Percentiles rank a stretch among this genome's conserved stretches.
These are phyloP conservation scores for Perca schrenkii DNA, from an alignment of 2,113 vertebrate genomes.

Conservation along the genomic window DNA sequence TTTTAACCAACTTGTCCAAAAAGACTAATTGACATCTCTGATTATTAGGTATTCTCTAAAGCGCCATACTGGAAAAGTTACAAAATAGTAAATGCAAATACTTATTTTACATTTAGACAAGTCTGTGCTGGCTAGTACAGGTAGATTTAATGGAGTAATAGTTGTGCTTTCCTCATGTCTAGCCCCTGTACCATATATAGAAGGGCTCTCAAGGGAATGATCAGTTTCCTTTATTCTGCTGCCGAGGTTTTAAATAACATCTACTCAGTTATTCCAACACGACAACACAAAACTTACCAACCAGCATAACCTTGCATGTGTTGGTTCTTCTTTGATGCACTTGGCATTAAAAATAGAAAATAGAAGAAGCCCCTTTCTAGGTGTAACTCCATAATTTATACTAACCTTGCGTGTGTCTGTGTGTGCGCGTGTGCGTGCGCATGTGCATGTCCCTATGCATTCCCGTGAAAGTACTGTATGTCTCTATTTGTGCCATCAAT, in stretches of 20 bases:
- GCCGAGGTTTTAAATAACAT: background rate
- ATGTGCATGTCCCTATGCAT: constrained; percentile 8
- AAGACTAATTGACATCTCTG: background rate
- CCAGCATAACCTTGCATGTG: background rate
- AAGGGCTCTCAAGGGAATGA: background rate
- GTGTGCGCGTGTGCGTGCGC: constrained; percentile 15
- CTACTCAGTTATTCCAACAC: background rate
- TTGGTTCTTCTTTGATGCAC: constrained; percentile 18
- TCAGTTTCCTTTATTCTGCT: background rate
- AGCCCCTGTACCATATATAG: background rate
- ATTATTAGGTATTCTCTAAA: background rate
- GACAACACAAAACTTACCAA: background rate
- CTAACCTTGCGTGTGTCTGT: background rate
- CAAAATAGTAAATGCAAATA: background rate
- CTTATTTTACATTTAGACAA: background rate
- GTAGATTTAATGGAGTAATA: background rate
- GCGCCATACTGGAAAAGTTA: background rate
- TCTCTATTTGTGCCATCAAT: constrained; percentile 70
- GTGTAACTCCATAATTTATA: constrained; percentile 45
- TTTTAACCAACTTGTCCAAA: background rate
- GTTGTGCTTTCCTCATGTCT: background rate
- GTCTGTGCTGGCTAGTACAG: background rate
- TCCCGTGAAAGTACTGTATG: constrained; percentile 22
- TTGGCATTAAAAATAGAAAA: constrained; percentile 50
- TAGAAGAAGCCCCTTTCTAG: constrained; percentile 32